These are phyloP conservation scores for Sanderia malayensis DNA, from an alignment of 30 jellyfish, hydroid and myxozoan species.

Conservation along the genomic window DNA sequence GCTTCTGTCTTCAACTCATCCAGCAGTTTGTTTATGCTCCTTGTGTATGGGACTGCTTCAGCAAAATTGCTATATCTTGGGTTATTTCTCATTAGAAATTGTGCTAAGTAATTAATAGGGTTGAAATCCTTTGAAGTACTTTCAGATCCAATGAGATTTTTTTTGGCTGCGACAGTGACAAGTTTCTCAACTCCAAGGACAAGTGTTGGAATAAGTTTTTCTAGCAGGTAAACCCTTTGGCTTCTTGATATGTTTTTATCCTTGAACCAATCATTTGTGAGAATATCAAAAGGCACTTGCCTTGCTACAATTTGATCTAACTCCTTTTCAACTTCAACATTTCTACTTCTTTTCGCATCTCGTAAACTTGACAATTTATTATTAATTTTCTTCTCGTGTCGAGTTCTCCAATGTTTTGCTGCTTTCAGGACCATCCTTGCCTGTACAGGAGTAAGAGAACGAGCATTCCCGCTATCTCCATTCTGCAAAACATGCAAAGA, in stretches of 20 bases:
- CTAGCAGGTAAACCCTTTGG: conserved; percentile 66
- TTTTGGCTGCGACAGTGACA: conserved; percentile 40
- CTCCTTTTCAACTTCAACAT: conserved; percentile 56
- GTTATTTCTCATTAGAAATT: conserved; percentile 81
- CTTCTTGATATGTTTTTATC: conserved; percentile 45
- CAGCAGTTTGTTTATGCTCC: conserved; percentile 60
- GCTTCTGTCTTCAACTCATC: conserved; percentile 75
- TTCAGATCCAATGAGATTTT: conserved; percentile 40
- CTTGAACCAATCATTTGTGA: conserved; percentile 75
- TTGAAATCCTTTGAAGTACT: conserved; percentile 52
- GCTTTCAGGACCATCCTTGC: conserved; percentile 60
- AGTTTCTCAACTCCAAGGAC: conserved; percentile 80
- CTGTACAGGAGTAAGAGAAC: conserved; percentile 52
- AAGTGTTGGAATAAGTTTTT: conserved; percentile 81
- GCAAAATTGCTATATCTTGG: conserved; percentile 86
- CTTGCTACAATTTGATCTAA: conserved; percentile 64
- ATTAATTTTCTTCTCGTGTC: conserved; percentile 65
- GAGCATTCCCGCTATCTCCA: not conserved
- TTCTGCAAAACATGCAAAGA: not conserved
- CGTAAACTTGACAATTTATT: conserved; percentile 13
- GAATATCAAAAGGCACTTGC: conserved; percentile 71
- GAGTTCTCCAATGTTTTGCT: conserved; percentile 78
- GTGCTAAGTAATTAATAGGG: conserved; percentile 84
- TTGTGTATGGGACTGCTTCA: conserved; percentile 82
- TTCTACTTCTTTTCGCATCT: conserved; percentile 46